Conservation (phyloP, 2,888 invertebrate species). For the Schizaphis graminum region DNA sequence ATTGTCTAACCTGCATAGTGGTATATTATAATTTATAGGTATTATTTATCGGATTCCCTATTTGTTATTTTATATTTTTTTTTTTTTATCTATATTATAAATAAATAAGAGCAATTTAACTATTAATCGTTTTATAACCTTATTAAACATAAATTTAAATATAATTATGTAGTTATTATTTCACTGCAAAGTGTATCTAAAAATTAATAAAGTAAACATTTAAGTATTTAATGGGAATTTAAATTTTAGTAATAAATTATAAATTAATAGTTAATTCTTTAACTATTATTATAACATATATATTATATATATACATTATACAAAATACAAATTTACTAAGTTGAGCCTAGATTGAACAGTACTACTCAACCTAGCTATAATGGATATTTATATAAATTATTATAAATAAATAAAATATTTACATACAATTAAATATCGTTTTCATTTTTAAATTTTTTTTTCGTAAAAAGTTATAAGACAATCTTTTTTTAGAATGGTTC, state of each 20-base stretch:
- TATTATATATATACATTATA: background rate
- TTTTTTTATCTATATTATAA: background rate
- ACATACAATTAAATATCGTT: background rate
- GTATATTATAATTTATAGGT: too few relatives aligned
- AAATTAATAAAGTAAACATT: background rate
- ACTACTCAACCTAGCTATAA: background rate
- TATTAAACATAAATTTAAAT: background rate
- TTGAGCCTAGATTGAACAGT: background rate
- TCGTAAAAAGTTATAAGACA: background rate
- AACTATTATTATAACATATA: background rate
- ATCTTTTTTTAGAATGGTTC: slow-evolving; percentile 42
- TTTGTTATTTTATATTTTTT: background rate
- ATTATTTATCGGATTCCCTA: background rate
- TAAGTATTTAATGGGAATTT: background rate
- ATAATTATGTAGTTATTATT: background rate
- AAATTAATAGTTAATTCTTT: background rate
- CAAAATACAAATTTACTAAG: background rate
- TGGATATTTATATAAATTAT: background rate
- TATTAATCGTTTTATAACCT: background rate
- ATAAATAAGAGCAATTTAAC: background rate
- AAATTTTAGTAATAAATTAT: background rate
- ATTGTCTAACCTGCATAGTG: too few relatives aligned
- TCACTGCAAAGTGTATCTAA: background rate
- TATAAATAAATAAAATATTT: background rate
- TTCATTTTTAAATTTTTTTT: background rate